Evolutionary conservation across 92 coral and sea anemone species (phyloP).

Genomic region (Virgularia gustaviana): DNA sequence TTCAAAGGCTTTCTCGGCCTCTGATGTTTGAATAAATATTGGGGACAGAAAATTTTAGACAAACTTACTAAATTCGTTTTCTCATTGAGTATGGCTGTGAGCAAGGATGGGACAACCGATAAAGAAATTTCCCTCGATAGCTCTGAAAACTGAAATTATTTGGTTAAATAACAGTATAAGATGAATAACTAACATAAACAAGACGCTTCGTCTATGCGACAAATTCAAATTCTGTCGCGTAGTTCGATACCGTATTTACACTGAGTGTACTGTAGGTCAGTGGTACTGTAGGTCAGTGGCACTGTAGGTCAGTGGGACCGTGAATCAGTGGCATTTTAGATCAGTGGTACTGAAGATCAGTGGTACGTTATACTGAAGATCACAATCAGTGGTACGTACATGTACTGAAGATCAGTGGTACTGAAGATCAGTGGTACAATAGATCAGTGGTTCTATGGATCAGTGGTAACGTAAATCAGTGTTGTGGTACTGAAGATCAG

Average conservation of each 20-base stretch:
- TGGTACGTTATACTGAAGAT: too few relatives aligned
- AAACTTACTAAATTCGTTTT: conserved; percentile 46
- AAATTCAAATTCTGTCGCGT: neutral
- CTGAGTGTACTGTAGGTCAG: too few relatives aligned
- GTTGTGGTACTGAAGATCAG: too few relatives aligned
- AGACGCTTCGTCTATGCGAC: neutral
- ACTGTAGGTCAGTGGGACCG: too few relatives aligned
- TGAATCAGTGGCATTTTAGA: too few relatives aligned
- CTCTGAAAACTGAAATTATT: conserved; percentile 59
- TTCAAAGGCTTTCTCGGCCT: neutral
- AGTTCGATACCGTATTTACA: neutral
- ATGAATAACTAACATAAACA: neutral
- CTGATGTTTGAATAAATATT: neutral
- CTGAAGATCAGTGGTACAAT: too few relatives aligned
- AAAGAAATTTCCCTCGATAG: conserved; percentile 60
- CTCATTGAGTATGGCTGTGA: conserved; percentile 52
- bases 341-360: too few relatives aligned
- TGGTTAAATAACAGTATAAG: neutral
- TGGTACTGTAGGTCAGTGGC: too few relatives aligned
- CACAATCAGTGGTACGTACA: too few relatives aligned
- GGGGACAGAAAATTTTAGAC: neutral
- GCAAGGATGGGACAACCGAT: conserved; percentile 53
- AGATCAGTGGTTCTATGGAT: too few relatives aligned
- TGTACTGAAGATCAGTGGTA: too few relatives aligned
- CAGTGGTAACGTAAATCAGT: too few relatives aligned